Conservation (phyloP, 2,797 vertebrate genomes). For the Lacerta bilineata region DNA sequence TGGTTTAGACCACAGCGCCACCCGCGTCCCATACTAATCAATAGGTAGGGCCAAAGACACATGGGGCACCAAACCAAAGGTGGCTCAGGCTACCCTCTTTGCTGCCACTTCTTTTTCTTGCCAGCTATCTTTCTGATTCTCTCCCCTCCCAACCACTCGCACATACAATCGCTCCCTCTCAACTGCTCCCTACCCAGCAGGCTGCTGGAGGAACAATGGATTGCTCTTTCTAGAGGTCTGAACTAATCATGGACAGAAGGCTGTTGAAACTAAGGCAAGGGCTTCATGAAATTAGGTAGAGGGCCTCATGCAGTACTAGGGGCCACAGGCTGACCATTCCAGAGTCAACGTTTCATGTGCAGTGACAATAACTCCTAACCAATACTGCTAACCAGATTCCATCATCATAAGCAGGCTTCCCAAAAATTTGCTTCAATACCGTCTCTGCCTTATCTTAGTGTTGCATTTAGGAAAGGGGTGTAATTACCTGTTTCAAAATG, state of each 20-base stretch:
- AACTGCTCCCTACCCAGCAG: background rate
- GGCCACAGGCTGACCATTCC: too few relatives aligned
- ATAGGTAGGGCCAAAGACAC: background rate
- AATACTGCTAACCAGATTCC: background rate
- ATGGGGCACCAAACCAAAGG: background rate
- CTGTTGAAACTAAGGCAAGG: background rate
- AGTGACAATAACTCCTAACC: background rate
- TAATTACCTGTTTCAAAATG: slow-evolving; percentile 94
- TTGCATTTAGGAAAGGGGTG: slow-evolving; percentile 13
- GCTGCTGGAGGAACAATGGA: background rate
- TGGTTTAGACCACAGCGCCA: too few relatives aligned
- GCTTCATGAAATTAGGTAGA: background rate
- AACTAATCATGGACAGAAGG: background rate
- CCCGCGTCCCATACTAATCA: too few relatives aligned
- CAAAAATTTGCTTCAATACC: background rate
- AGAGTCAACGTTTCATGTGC: background rate
- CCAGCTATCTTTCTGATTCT: background rate
- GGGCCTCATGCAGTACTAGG: too few relatives aligned
- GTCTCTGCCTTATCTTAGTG: background rate
- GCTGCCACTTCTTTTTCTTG: background rate
- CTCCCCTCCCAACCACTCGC: background rate
- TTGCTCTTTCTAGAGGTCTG: background rate
- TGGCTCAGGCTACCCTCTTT: background rate
- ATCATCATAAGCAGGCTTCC: background rate
- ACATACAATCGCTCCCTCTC: background rate